phyloP scores from a whole-genome alignment of 2,113 vertebrate species.

The Ursus arctos region DNA sequence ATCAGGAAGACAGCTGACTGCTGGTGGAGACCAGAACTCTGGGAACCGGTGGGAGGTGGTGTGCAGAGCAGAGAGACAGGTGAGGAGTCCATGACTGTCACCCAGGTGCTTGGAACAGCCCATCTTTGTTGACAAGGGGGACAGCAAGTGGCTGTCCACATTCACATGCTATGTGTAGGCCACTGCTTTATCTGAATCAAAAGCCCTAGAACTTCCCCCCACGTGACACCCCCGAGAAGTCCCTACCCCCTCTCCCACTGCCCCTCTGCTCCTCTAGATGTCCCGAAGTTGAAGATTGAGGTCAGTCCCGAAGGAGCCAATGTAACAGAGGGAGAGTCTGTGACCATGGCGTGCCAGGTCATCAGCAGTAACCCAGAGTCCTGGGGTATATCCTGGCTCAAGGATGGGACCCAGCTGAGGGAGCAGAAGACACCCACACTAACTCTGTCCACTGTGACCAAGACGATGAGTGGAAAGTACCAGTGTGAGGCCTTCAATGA shows the following conservation, averaged over 20 bases:
- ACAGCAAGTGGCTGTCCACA: background rate
- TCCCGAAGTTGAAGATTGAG: background rate
- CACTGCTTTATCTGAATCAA: background rate
- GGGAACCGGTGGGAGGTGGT: background rate
- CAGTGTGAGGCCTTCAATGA: background rate
- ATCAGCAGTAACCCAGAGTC: conserved; percentile 63
- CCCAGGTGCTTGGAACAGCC: background rate
- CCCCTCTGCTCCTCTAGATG: conserved; percentile 58
- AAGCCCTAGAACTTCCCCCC: background rate
- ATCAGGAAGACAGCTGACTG: background rate
- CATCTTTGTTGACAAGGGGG: background rate
- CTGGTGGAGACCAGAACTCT: background rate
- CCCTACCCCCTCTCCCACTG: background rate
- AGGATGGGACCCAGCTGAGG: accelerated
- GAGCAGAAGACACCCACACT: accelerated
- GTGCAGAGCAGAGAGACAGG: background rate
- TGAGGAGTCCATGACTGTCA: background rate
- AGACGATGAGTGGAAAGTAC: conserved; percentile 54
- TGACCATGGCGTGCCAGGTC: conserved; percentile 64
- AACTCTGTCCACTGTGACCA: background rate
- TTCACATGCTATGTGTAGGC: accelerated
- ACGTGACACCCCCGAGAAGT: background rate
- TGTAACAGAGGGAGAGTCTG: background rate
- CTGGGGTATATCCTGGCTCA: background rate
- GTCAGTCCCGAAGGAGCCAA: background rate